These are phyloP conservation scores for Saimiri boliviensis DNA, from an alignment of 2,113 vertebrate species.

Conservation along the genomic window DNA sequence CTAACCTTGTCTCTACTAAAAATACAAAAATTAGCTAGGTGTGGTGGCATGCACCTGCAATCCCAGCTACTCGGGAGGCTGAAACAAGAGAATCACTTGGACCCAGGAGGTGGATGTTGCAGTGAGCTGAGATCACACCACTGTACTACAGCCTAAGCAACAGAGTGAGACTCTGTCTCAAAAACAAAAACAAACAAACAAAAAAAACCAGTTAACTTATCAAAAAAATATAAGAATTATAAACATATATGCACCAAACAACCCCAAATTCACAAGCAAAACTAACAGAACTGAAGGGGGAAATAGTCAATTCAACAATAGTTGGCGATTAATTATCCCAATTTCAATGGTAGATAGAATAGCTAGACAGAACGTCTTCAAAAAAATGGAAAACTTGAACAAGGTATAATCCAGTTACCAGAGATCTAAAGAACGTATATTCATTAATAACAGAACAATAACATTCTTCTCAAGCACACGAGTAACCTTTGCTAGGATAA, in stretches of 20 bases:
- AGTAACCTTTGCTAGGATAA: background rate
- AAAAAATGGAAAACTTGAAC: background rate
- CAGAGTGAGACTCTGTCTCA: background rate
- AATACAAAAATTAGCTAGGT: background rate
- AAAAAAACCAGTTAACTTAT: background rate
- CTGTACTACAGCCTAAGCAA: background rate
- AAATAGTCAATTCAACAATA: background rate
- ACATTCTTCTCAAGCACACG: background rate
- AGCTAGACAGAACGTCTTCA: slow-evolving; percentile 13
- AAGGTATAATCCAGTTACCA: background rate
- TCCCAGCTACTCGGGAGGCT: background rate
- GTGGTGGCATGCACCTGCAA: background rate
- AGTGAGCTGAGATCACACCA: background rate
- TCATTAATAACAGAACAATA: background rate
- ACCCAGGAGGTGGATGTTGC: background rate
- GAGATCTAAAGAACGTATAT: background rate
- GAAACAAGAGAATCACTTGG: background rate
- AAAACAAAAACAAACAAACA: background rate
- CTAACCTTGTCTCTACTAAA: background rate
- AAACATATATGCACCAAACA: background rate
- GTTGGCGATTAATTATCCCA: background rate
- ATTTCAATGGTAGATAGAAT: background rate
- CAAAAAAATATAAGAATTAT: background rate
- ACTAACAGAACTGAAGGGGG: background rate
- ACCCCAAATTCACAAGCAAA: background rate